A percentile compares a stretch with the other conserved stretches of the same genome.
Conservation (phyloP, 2,113 vertebrate genomes). For the Megalops atlanticus region DNA sequence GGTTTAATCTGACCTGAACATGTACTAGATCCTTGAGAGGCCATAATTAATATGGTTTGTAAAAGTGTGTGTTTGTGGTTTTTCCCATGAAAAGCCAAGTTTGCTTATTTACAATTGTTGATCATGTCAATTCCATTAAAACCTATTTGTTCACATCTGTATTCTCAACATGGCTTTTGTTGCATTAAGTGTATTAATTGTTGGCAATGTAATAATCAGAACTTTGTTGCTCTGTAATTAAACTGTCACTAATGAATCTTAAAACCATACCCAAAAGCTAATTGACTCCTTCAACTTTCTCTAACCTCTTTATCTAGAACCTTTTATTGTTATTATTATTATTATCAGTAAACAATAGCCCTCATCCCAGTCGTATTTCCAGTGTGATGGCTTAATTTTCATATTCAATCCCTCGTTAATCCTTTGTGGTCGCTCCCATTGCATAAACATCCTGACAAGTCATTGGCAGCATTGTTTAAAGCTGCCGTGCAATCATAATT, state of each 20-base stretch:
- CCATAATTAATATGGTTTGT: neutral
- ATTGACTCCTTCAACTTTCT: slow-evolving; percentile 62
- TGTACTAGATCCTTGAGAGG: neutral
- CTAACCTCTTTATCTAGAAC: slow-evolving; percentile 60
- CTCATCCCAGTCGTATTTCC: slow-evolving; percentile 16
- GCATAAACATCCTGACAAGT: slow-evolving; percentile 9
- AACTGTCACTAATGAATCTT: slow-evolving; percentile 66
- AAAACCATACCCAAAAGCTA: slow-evolving; percentile 53
- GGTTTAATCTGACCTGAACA: neutral
- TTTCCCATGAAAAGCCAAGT: neutral
- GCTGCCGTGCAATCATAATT: slow-evolving; percentile 33
- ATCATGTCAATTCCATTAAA: slow-evolving; percentile 62
- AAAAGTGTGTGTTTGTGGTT: neutral
- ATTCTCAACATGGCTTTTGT: slow-evolving; percentile 56
- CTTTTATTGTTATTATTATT: slow-evolving; percentile 35
- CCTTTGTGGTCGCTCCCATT: slow-evolving; percentile 41
- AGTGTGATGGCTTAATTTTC: slow-evolving; percentile 33
- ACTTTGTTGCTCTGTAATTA: slow-evolving; percentile 66
- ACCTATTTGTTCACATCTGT: slow-evolving; percentile 57
- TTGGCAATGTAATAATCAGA: slow-evolving; percentile 66
- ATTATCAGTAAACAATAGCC: slow-evolving; percentile 49
- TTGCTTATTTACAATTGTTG: slow-evolving; percentile 45
- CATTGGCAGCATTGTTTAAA: slow-evolving; percentile 43
- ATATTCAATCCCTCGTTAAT: slow-evolving; percentile 56
- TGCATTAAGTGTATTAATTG: slow-evolving; percentile 64